Conservation (phyloP, 2,797 vertebrate species). For the Kryptolebias ocellatus region DNA sequence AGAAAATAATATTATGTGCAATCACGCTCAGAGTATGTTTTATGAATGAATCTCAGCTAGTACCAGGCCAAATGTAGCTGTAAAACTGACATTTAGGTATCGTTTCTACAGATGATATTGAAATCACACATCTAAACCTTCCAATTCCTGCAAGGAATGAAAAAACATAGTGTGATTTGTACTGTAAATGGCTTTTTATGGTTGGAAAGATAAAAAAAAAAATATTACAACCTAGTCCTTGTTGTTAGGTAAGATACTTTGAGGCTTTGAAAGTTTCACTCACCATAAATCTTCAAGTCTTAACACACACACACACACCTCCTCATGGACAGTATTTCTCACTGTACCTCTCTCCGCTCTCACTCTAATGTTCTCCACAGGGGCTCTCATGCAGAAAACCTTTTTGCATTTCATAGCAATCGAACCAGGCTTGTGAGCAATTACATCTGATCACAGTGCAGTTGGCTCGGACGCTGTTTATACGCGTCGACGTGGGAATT, state of each 20-base stretch:
- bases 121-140: constrained; percentile 1
- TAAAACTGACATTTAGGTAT: constrained; percentile 13
- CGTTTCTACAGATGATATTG: constrained; percentile 30
- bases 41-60: too few relatives aligned
- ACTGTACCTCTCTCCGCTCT: constrained; percentile 11
- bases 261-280: constrained; percentile 13
- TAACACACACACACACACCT: constrained; percentile 9
- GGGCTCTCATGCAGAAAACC: constrained; percentile 52
- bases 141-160: too few relatives aligned
- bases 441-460: constrained; percentile 68
- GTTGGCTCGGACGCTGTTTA: constrained; percentile 68
- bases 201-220: too few relatives aligned
- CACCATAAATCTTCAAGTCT: constrained; percentile 2
- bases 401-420: constrained; percentile 61
- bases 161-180: too few relatives aligned
- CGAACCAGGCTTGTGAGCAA: constrained; percentile 61
- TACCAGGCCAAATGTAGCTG: too few relatives aligned
- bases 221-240: too few relatives aligned
- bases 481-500: constrained; percentile 50
- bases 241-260: background rate
- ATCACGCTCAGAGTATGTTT: too few relatives aligned
- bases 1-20: too few relatives aligned
- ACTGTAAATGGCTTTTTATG: too few relatives aligned
- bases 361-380: constrained; percentile 22
- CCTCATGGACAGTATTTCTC: constrained; percentile 4